phyloP scores from a whole-genome alignment of 2,113 vertebrate genomes.

The Cinclus mexicanus region DNA sequence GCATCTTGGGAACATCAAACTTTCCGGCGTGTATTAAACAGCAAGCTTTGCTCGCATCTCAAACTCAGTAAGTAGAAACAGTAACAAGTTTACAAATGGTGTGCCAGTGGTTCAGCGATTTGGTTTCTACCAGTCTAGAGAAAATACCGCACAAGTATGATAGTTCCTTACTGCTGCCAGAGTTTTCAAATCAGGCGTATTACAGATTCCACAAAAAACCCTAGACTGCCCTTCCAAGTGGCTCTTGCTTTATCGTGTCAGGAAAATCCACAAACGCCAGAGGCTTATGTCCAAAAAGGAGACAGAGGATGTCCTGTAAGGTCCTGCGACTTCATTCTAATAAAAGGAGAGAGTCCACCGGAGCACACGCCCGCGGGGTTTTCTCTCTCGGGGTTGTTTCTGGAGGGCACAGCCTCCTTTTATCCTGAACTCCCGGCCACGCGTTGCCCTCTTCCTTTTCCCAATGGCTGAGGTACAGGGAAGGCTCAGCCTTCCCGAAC shows the following conservation, averaged over 20 bases:
- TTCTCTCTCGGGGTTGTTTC: background rate
- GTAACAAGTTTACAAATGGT: background rate
- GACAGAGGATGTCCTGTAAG: background rate
- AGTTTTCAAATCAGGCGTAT: background rate
- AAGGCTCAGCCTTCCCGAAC: background rate
- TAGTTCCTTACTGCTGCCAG: background rate
- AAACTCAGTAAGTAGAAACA: background rate
- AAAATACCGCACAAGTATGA: fast-evolving
- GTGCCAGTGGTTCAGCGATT: background rate
- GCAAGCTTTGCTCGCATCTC: background rate
- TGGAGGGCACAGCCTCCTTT: background rate
- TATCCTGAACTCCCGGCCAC: background rate
- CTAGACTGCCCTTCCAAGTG: background rate
- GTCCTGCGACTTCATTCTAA: background rate
- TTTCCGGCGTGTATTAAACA: background rate
- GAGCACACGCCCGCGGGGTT: background rate
- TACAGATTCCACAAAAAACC: background rate
- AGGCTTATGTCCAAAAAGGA: background rate
- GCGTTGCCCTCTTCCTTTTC: background rate
- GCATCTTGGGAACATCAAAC: background rate
- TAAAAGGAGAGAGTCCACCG: background rate
- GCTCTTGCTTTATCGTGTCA: background rate
- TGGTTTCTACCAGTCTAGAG: background rate
- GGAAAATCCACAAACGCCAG: too few species aligned
- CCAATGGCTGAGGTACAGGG: background rate